phyloP scores from a whole-genome alignment of 2,888 invertebrate species.

The Eilema caniola region DNA sequence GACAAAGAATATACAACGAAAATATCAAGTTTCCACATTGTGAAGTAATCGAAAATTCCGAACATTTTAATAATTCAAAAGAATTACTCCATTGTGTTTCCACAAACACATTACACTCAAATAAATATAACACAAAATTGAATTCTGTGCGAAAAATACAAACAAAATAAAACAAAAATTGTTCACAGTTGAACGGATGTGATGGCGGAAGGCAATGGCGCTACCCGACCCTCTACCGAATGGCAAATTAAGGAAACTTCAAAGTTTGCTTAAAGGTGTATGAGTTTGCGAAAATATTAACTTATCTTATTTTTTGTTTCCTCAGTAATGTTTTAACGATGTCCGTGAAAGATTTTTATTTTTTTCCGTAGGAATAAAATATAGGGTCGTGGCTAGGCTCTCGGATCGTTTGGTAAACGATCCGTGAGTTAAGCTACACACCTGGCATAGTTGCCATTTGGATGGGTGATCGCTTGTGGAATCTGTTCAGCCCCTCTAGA shows the following conservation, averaged over 20 bases:
- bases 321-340: background rate
- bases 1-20: background rate
- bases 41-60: background rate
- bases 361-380: too few species aligned
- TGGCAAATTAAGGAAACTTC: slow-evolving; percentile 27
- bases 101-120: slow-evolving; percentile 3
- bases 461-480: too few species aligned
- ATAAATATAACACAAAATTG: slow-evolving; percentile 12
- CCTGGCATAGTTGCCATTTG: too few species aligned
- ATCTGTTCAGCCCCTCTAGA: too few species aligned
- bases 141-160: slow-evolving; percentile 11
- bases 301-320: background rate
- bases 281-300: background rate
- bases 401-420: too few species aligned
- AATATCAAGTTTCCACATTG: background rate
- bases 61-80: background rate
- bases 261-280: background rate
- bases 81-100: background rate
- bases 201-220: slow-evolving; percentile 23
- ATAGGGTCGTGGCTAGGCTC: too few species aligned
- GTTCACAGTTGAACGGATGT: slow-evolving; percentile 16
- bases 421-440: too few species aligned
- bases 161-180: slow-evolving; percentile 22
- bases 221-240: slow-evolving; percentile 14
- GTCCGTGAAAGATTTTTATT: too few species aligned